Evolutionary conservation across 2,797 vertebrate genomes (phyloP).

Genomic region (Chloroceryle amazona): DNA sequence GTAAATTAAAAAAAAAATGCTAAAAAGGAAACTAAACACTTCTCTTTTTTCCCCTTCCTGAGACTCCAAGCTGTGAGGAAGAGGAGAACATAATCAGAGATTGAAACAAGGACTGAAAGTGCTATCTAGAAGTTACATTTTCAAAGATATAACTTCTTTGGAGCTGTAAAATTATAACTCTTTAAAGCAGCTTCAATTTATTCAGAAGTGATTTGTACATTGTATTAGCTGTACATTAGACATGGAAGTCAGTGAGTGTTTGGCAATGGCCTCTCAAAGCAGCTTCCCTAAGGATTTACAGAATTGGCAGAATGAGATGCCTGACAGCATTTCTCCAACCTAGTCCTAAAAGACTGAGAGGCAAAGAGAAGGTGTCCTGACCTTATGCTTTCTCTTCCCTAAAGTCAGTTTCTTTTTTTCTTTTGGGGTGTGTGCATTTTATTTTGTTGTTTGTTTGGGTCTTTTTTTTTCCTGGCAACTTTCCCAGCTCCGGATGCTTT

Average conservation of each 20-base stretch:
- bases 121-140: neutral
- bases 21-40: neutral
- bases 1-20: neutral
- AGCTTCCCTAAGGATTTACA: neutral
- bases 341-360: neutral
- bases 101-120: neutral
- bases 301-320: neutral
- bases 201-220: neutral
- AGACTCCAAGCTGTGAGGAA: neutral
- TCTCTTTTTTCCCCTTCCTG: neutral
- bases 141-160: neutral
- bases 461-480: neutral
- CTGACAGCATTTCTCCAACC: fast-evolving
- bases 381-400: neutral
- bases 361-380: neutral
- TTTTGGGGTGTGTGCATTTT: too few species aligned
- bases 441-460: too few species aligned
- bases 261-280: neutral
- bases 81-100: neutral
- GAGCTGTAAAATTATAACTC: neutral
- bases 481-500: neutral
- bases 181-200: neutral
- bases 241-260: neutral
- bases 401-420: neutral
- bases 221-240: neutral